Base-by-base conservation (phyloP, 2,113 vertebrate genomes). In the Kobus ellipsiprymnus region DNA sequence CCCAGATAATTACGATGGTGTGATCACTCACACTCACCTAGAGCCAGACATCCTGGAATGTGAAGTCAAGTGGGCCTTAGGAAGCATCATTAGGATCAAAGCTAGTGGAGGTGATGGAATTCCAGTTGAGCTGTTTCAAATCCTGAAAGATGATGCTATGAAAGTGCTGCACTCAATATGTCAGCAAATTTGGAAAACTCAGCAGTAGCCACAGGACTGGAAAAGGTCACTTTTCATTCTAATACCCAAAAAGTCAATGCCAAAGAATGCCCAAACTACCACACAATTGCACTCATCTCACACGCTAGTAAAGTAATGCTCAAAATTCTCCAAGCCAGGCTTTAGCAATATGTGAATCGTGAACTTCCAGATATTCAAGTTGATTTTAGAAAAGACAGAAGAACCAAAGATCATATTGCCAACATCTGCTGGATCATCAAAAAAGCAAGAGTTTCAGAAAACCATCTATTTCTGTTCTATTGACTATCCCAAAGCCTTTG, bases 361-460 rank as follows among this genome's bases (percentile, higher is more conserved):
- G 30, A 33, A 64, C 30, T 64, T 64, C 30, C 3, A 33, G 60
- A 64, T 64, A 15, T 16, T 64, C 60, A 64, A 33, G 60, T 30
- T 33, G 30, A 30, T 64, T 64, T 64, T 64, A 64, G 30, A 64
- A 33, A 64, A 64, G 60, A 6, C 30, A 64, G 60, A 64, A 30
- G 60, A 64, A 64, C 14, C 60, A 64, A 15, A 64, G 30, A 33
- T 64, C 14, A 64, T 33, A 64, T 33, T 62, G 60, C 60, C 14
- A 62, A 62, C 60, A 62, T 33, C 29, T 0, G 0, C 29, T 33
- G 60, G 60, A 62, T 33, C 14, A 33, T 62, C 0, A 0, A 62
- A 33, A 62, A 62, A 62, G 14, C 60, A 62, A 62, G 14, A 33
- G 60, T 62, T 62, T 29, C 29, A 62, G 60, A 62, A 62, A 62